Evolutionary conservation across 2,888 invertebrate genomes (phyloP).

Genomic region (Microplitis manilae): DNA sequence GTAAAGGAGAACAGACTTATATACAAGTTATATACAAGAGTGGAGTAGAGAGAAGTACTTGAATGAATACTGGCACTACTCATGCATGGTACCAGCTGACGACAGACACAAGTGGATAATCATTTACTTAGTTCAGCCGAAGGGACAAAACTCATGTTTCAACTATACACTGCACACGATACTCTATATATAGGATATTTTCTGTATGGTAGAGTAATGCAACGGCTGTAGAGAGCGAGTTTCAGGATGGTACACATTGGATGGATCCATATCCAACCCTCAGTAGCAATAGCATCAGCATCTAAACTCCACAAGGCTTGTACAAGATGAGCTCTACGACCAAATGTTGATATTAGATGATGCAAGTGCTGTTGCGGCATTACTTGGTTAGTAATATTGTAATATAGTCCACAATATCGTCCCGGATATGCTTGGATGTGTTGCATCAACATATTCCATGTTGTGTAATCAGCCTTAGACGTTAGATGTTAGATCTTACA

Average conservation of each 20-base stretch:
- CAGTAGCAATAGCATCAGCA: not conserved
- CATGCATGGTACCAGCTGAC: slow-evolving; percentile 2
- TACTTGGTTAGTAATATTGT: not conserved
- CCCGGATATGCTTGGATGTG: not conserved
- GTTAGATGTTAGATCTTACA: not conserved
- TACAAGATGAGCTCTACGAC: not conserved
- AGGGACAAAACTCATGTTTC: slow-evolving; percentile 5
- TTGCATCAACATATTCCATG: not conserved
- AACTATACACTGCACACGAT: not conserved
- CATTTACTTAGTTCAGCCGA: slow-evolving; percentile 3
- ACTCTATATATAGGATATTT: not conserved
- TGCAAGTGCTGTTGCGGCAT: not conserved
- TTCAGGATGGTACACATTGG: not conserved
- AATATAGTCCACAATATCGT: not conserved
- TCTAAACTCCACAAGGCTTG: not conserved
- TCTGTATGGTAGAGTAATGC: not conserved
- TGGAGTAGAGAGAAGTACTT: not conserved
- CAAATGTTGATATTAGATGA: not conserved
- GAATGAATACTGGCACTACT: not conserved
- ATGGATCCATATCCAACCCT: not conserved
- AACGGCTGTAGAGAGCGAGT: not conserved
- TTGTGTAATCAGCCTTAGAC: not conserved
- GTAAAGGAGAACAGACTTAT: not conserved
- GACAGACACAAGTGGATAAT: slow-evolving; percentile 21
- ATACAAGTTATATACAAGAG: slow-evolving; percentile 5